Conservation (phyloP, 2,888 invertebrate genomes). For the Ametastegia equiseti region DNA sequence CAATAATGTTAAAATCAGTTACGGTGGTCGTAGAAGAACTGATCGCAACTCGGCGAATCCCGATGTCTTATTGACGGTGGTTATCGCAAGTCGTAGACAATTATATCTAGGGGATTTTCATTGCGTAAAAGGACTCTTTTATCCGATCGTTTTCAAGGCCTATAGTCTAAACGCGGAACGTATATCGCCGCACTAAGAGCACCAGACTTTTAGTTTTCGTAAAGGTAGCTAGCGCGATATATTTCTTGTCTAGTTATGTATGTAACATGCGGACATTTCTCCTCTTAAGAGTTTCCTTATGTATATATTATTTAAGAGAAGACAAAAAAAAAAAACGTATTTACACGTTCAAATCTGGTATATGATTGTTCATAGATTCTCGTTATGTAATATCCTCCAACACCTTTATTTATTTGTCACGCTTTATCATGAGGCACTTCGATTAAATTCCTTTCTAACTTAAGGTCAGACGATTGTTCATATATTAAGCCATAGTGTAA, state of each 20-base stretch:
- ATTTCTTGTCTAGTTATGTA: too few relatives aligned
- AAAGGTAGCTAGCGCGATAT: too few relatives aligned
- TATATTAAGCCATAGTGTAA: too few relatives aligned
- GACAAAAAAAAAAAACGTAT: not conserved
- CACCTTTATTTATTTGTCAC: not conserved
- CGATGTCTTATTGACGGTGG: constrained; percentile 29
- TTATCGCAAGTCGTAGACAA: constrained; percentile 2
- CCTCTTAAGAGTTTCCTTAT: too few relatives aligned
- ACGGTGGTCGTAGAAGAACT: not conserved
- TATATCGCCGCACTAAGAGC: not conserved
- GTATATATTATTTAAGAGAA: not conserved
- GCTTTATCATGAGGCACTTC: not conserved
- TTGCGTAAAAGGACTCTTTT: constrained; percentile 9
- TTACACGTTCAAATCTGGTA: not conserved
- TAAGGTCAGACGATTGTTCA: not conserved
- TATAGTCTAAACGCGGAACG: constrained; percentile 1
- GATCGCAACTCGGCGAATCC: constrained; percentile 7
- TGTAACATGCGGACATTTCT: constrained; percentile 6
- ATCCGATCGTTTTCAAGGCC: constrained; percentile 10
- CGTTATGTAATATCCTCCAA: not conserved
- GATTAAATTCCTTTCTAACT: constrained; percentile 12
- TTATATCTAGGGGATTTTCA: constrained; percentile 34
- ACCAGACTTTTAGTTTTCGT: too few relatives aligned
- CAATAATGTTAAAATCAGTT: not conserved
- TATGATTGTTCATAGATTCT: not conserved